A percentile compares a stretch with the other conserved stretches of the same genome.
phyloP scores from a whole-genome alignment of 2,797 vertebrate species.

The Phataginus tricuspis region DNA sequence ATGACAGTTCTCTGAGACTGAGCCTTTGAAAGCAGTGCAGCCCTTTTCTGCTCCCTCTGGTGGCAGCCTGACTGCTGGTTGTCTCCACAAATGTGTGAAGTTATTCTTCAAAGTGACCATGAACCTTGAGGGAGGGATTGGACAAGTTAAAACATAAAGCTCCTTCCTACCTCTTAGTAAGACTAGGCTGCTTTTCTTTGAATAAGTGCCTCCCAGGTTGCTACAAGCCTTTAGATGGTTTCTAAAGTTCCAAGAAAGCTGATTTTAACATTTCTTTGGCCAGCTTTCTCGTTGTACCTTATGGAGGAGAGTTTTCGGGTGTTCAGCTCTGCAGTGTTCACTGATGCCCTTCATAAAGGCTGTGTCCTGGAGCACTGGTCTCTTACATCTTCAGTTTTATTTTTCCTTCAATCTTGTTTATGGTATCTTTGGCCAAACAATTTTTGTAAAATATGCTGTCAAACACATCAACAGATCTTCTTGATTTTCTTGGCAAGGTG shows the following conservation, averaged over 20 bases:
- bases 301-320: background rate
- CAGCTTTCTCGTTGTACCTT: background rate
- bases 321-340: background rate
- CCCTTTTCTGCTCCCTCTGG: background rate
- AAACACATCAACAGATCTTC: background rate
- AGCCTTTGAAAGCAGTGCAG: background rate
- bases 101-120: background rate
- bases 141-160: background rate
- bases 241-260: background rate
- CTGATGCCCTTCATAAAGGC: background rate
- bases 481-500: background rate
- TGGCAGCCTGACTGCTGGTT: background rate
- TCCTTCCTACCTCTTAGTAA: background rate
- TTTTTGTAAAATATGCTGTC: background rate
- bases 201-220: background rate
- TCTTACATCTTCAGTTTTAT: background rate
- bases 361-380: background rate
- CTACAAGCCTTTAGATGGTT: background rate
- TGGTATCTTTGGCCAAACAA: background rate
- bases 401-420: background rate
- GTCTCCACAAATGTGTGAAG: background rate
- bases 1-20: background rate
- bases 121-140: background rate
- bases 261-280: background rate
- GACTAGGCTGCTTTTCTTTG: background rate